Evolutionary conservation across 2,797 vertebrate species (phyloP).

Genomic region (Neomorphus geoffroyi): DNA sequence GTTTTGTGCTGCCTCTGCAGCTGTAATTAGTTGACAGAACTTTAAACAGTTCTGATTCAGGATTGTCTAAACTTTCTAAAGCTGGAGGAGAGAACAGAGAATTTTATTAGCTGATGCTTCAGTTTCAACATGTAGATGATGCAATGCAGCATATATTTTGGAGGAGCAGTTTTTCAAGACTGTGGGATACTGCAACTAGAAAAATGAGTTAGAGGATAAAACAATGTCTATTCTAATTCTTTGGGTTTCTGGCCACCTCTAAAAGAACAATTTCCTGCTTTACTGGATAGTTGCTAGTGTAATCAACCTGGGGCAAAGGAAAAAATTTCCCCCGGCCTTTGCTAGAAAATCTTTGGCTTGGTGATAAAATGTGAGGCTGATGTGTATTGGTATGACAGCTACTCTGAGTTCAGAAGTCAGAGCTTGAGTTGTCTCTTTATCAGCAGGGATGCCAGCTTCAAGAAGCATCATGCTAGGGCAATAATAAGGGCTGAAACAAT

Average conservation of each 20-base stretch:
- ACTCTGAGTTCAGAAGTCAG: neutral
- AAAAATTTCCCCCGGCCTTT: neutral
- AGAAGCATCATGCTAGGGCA: neutral
- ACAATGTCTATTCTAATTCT: neutral
- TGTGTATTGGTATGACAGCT: neutral
- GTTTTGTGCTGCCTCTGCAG: neutral
- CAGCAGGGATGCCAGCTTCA: neutral
- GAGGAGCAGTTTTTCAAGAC: neutral
- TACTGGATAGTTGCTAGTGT: neutral
- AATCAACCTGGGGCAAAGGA: neutral
- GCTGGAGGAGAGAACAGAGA: neutral
- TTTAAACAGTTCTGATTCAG: slow-evolving; percentile 3
- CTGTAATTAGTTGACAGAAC: neutral
- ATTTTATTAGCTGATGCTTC: neutral
- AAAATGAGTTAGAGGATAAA: neutral
- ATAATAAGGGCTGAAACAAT: neutral
- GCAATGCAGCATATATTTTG: neutral
- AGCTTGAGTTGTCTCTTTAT: neutral
- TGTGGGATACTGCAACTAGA: neutral
- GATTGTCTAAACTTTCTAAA: neutral
- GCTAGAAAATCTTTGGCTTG: neutral
- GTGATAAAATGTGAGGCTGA: neutral
- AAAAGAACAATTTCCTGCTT: neutral
- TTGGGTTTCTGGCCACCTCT: neutral
- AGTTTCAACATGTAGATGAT: neutral